Evolutionary conservation across 1,140 invertebrate genomes (phyloP).

Genomic region (Papilio xuthus): DNA sequence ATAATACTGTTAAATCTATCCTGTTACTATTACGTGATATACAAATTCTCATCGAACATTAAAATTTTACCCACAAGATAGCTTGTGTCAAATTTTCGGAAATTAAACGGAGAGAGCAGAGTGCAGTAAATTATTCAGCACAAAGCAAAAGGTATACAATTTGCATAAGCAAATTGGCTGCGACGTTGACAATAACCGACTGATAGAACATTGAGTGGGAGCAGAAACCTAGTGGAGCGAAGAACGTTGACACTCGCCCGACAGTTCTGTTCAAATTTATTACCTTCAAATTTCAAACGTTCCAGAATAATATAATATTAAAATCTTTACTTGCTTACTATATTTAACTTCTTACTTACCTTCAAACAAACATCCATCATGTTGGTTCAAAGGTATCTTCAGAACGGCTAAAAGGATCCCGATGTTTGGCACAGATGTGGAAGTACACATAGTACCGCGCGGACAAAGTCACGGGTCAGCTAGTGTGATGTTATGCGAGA

Average conservation of each 20-base stretch:
- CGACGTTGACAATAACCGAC: constrained; percentile 49
- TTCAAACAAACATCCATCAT: no score
- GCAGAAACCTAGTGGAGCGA: not conserved
- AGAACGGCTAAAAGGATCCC: no score
- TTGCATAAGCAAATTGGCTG: constrained; percentile 77
- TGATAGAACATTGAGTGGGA: constrained; percentile 14
- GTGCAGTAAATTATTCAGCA: constrained; percentile 72
- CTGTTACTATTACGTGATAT: not conserved
- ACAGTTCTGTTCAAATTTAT: constrained; percentile 2
- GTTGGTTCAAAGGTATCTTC: no score
- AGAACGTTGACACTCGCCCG: not conserved
- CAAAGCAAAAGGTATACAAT: constrained; percentile 70
- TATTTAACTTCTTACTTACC: no score
- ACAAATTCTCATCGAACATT: not conserved
- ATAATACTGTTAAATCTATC: not conserved
- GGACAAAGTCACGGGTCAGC: no score
- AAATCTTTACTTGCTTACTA: no score
- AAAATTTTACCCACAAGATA: not conserved
- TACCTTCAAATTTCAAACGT: not conserved
- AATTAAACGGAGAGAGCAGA: constrained; percentile 50
- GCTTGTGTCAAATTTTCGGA: constrained; percentile 67
- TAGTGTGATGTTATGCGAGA: no score
- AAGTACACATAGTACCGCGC: no score
- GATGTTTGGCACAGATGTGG: no score
- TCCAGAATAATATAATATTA: not conserved